phyloP scores from a whole-genome alignment of 2,113 vertebrate species.

The Asarcornis scutulata region DNA sequence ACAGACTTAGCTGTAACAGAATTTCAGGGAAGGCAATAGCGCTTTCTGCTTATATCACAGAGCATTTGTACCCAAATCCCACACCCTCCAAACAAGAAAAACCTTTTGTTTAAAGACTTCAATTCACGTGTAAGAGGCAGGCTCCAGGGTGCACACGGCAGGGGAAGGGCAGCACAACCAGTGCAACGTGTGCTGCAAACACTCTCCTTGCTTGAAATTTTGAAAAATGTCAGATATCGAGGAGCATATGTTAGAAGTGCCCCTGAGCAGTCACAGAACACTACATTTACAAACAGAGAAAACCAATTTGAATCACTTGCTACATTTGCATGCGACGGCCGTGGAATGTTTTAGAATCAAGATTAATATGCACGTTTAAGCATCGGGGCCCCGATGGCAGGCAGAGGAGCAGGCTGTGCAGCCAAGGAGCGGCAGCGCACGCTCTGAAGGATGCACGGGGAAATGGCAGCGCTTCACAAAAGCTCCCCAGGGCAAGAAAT shows the following conservation, averaged over 20 bases:
- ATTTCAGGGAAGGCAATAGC: not conserved
- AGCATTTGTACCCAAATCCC: not conserved
- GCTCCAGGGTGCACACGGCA: rapidly evolving
- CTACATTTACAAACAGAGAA: constrained; percentile 48
- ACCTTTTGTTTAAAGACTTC: not conserved
- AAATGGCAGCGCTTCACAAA: not conserved
- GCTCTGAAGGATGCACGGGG: not conserved
- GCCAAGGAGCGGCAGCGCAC: rapidly evolving
- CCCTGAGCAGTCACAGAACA: constrained; percentile 51
- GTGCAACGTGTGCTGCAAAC: not conserved
- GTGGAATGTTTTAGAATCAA: constrained; percentile 41
- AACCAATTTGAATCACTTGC: constrained; percentile 44
- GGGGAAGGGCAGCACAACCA: not conserved
- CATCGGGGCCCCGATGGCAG: not conserved
- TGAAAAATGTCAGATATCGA: constrained; percentile 34
- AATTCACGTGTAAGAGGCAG: not conserved
- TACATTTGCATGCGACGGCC: constrained; percentile 27
- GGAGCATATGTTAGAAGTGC: constrained; percentile 31
- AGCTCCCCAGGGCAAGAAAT: not conserved
- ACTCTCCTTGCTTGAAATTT: not conserved
- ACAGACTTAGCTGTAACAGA: not conserved
- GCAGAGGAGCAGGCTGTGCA: not conserved
- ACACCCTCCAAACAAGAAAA: not conserved
- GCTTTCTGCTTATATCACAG: not conserved
- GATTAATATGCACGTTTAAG: constrained; percentile 54